Conservation (phyloP, 2,797 vertebrate genomes). For the Cirrhinus molitorella region DNA sequence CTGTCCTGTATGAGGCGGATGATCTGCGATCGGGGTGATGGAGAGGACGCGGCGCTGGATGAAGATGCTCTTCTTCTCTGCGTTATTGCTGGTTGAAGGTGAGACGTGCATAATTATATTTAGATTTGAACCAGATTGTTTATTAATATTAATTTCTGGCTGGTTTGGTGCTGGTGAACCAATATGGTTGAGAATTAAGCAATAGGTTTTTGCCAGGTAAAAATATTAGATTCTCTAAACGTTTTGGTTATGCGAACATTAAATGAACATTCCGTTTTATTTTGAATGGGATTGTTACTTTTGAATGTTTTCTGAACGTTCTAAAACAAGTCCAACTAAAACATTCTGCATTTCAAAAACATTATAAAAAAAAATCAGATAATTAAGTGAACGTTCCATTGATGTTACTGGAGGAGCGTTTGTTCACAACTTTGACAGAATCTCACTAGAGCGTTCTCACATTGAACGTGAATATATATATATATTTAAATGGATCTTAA, state of each 20-base stretch:
- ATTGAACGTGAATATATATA: too few relatives aligned
- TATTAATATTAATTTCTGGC: neutral
- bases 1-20: neutral
- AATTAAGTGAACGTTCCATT: neutral
- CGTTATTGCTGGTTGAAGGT: slow-evolving; percentile 16
- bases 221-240: neutral
- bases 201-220: neutral
- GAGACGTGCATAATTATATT: neutral
- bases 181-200: too few relatives aligned
- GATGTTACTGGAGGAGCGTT: neutral
- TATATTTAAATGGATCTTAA: too few relatives aligned
- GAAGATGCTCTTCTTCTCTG: slow-evolving; percentile 12
- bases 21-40: slow-evolving; percentile 55
- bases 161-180: neutral
- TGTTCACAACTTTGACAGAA: neutral
- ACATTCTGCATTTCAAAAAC: neutral
- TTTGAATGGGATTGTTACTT: neutral
- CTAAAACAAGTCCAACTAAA: neutral
- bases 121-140: neutral
- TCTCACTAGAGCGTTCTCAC: neutral
- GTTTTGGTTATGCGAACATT: neutral
- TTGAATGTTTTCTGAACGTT: neutral
- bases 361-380: neutral
- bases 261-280: neutral
- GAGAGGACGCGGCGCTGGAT: neutral